Evolutionary conservation across 2,888 invertebrate genomes (phyloP).

Genomic region (Cheiracanthium punctorium): DNA sequence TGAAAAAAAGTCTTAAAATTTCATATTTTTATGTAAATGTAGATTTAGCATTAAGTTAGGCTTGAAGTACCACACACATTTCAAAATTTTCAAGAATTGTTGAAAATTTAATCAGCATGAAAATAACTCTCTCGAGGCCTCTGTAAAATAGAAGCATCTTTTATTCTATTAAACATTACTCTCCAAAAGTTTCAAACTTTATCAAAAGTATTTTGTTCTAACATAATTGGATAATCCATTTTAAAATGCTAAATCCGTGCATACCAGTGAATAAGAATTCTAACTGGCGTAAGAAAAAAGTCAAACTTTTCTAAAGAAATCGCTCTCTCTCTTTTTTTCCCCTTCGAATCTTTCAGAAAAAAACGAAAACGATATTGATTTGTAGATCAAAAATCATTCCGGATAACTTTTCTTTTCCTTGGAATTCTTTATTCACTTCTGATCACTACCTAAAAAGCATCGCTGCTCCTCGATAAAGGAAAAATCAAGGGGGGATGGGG

Average conservation of each 20-base stretch:
- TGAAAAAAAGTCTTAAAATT: no score
- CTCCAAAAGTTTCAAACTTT: background rate
- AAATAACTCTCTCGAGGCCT: background rate
- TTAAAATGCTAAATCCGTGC: background rate
- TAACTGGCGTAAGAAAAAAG: background rate
- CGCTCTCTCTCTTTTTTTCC: background rate
- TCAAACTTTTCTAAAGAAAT: background rate
- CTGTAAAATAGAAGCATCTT: background rate
- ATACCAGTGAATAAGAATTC: background rate
- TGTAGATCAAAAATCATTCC: conserved; percentile 6
- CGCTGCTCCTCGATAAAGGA: background rate
- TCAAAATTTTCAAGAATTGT: background rate
- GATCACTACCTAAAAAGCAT: background rate
- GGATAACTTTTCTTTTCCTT: background rate
- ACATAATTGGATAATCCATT: background rate
- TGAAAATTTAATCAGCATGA: background rate
- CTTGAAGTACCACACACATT: no score
- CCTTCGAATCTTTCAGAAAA: background rate
- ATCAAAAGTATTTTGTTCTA: background rate
- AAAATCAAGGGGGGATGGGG: background rate
- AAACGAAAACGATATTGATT: background rate
- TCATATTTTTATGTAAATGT: no score
- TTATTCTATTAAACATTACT: background rate
- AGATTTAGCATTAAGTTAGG: no score
- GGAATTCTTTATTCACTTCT: background rate